Evolutionary conservation across 1,140 invertebrate genomes (phyloP), one percentile per base, ranked within the genome.

Genomic region (Saccostrea cuccullata): DNA sequence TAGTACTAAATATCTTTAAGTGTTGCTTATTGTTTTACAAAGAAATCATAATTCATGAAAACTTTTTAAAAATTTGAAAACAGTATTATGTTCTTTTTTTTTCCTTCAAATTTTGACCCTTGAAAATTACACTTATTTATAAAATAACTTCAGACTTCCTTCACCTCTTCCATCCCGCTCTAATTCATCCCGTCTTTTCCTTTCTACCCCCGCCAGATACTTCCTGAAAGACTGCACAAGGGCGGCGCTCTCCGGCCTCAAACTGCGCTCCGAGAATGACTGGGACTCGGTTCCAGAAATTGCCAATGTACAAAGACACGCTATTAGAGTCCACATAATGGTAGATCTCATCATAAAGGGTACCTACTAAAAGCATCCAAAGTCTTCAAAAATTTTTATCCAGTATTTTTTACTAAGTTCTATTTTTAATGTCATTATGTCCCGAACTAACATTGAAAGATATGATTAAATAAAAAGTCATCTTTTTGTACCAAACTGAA

Each of bases 121-220:
- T 6, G 47, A 47, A 5, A 47, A 47, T 47, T 47, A 3, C 6
- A 47, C 30, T 36, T 36, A 36, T 36, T 47, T 8, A 47, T 12
- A 8, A 26, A 40, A 82, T 47, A 15, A 12, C 6, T 47, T 82
- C 30, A 8, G 3, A 23, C 30, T 82, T 13, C n/a, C 55, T 8
- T 84, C 5, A 55, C 82, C 55, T 36, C 55, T 56, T 84, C 82
- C 55, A 12, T 15, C 11, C 5, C 82, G 47, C 17, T 84, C 47
- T 23, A 55, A 2, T 84, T 84, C 82, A n/a, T 84, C 47, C 26
- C 82, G 40, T 23, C 30, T 55, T 15, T 84, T 55, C 3, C 47
- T 84, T 36, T 84, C 82, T 9, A 84, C 82, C 17, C 40, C 30
- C 2, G 82, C 23, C 82, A 84, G 20, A 40, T 84, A 84, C n/a